Evolutionary conservation across 2,797 vertebrate species (phyloP).

Genomic region (Brachyrhaphis roseni): DNA sequence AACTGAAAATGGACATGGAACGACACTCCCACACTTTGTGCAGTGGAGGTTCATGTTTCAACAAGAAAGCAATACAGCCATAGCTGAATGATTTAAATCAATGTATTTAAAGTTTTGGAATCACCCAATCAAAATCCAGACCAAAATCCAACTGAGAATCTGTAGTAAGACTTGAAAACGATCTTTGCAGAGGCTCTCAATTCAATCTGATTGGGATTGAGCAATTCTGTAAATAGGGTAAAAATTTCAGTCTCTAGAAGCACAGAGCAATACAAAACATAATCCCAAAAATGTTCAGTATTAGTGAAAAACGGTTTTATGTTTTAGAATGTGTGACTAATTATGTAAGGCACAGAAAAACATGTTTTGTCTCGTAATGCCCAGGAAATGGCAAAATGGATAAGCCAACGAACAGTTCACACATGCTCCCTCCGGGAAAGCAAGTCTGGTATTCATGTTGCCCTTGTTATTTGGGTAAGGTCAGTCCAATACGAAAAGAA

Average conservation of each 20-base stretch:
- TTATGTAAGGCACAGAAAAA: neutral
- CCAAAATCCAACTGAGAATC: neutral
- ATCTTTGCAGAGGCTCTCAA: neutral
- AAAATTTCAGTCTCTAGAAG: neutral
- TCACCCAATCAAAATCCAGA: neutral
- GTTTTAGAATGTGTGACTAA: neutral
- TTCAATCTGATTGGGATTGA: neutral
- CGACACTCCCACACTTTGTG: neutral
- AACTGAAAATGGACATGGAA: neutral
- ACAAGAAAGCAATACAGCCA: neutral
- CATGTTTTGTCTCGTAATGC: neutral
- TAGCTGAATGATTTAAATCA: neutral
- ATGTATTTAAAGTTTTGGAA: neutral
- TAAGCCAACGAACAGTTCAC: slow-evolving; percentile 14
- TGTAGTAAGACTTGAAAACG: neutral
- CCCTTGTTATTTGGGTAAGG: slow-evolving; percentile 27
- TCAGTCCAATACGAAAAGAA: slow-evolving; percentile 24
- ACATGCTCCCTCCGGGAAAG: neutral
- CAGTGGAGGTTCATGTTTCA: neutral
- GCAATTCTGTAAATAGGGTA: neutral
- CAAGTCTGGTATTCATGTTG: neutral
- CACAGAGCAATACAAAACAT: neutral
- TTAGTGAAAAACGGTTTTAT: neutral
- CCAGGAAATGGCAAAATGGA: neutral
- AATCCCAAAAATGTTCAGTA: neutral